Evolutionary conservation across 2,113 vertebrate genomes (phyloP).

Genomic region (Engraulis encrasicolus): DNA sequence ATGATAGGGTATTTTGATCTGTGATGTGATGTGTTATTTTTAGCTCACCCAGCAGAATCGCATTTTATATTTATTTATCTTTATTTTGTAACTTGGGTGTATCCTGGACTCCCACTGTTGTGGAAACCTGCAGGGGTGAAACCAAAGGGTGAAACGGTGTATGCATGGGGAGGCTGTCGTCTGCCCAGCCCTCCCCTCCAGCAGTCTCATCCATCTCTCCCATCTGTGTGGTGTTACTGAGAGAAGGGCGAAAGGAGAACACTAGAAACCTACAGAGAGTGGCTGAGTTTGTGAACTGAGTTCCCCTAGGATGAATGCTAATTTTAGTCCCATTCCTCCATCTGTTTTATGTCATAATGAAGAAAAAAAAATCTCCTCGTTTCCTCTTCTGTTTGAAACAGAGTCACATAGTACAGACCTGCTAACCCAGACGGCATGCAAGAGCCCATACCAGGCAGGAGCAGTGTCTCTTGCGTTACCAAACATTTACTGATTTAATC

Average conservation of each 20-base stretch:
- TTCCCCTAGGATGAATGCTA: neutral
- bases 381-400: neutral
- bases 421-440: too few species aligned
- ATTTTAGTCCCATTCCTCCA: neutral
- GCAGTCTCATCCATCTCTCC: neutral
- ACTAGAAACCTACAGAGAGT: neutral
- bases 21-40: too few species aligned
- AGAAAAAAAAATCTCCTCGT: neutral
- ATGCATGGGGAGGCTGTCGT: neutral
- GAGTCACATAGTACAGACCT: too few species aligned
- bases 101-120: neutral
- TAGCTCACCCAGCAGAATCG: too few species aligned
- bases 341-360: slow-evolving; percentile 3
- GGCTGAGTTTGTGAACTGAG: too few species aligned
- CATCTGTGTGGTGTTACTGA: neutral
- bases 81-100: neutral
- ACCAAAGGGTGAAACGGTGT: neutral
- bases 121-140: neutral
- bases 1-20: too few species aligned
- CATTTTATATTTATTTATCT: too few species aligned
- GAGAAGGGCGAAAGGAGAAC: neutral
- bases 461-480: neutral
- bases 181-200: neutral
- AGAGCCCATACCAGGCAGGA: neutral
- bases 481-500: neutral